Evolutionary conservation across 2,113 vertebrate species (phyloP).

Genomic region (Dissostichus mawsoni): DNA sequence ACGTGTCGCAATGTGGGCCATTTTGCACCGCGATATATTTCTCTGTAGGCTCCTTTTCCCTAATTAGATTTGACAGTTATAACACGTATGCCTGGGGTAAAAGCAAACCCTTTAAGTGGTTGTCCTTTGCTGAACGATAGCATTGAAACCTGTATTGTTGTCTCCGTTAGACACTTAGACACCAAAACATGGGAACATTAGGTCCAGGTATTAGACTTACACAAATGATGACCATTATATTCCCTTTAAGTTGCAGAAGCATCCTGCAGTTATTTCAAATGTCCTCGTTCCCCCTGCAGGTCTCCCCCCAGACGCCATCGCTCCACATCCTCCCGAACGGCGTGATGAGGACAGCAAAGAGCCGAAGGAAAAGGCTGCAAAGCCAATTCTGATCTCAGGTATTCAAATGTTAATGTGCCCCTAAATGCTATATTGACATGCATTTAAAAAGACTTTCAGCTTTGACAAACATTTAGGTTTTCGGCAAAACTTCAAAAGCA

Average conservation of each 20-base stretch:
- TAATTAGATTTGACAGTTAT: too few relatives aligned
- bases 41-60: too few relatives aligned
- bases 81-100: too few relatives aligned
- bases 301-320: conserved; percentile 89
- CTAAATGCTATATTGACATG: not conserved
- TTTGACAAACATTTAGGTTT: not conserved
- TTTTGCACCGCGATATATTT: too few relatives aligned
- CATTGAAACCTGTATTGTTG: too few relatives aligned
- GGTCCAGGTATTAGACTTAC: not conserved
- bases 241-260: not conserved
- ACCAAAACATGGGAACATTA: too few relatives aligned
- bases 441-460: not conserved
- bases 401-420: not conserved
- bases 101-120: too few relatives aligned
- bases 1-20: too few relatives aligned
- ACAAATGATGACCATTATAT: not conserved
- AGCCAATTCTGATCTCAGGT: conserved; percentile 95
- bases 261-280: conserved; percentile 37
- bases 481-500: not conserved
- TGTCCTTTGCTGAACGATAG: too few relatives aligned
- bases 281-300: conserved; percentile 73
- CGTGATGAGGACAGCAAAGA: conserved; percentile 91
- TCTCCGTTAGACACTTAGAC: too few relatives aligned
- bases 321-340: conserved; percentile 90
- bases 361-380: conserved; percentile 75